A percentile compares a stretch with the other conserved stretches of the same genome.
Evolutionary conservation across 2,797 vertebrate genomes (phyloP).

Genomic region (Carduelis carduelis): DNA sequence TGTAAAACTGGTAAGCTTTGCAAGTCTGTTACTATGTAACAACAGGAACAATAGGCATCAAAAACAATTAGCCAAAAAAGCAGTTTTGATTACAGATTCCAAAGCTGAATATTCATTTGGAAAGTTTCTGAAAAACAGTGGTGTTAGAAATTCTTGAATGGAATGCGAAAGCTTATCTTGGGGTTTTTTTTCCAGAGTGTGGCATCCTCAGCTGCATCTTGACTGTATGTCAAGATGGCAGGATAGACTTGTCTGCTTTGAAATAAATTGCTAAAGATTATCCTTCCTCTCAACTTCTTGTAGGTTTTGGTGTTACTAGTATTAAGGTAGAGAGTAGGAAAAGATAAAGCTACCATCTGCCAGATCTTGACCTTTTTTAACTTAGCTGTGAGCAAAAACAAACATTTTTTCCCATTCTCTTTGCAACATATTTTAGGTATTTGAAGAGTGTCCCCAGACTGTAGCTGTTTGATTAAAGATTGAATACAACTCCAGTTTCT

Average conservation of each 20-base stretch:
- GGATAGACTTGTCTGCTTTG: neutral
- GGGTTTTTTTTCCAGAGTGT: neutral
- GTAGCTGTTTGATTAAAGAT: neutral
- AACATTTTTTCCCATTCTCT: neutral
- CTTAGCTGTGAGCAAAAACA: neutral
- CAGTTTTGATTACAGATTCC: neutral
- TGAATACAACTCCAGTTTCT: neutral
- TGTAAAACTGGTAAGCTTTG: neutral
- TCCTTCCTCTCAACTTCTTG: neutral
- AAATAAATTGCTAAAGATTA: neutral
- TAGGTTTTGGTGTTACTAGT: neutral
- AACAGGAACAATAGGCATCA: neutral
- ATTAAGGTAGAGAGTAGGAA: neutral
- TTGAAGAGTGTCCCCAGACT: neutral
- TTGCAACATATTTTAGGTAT: neutral
- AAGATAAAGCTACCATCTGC: neutral
- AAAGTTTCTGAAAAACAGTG: neutral
- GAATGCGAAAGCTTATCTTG: neutral
- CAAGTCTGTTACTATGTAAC: neutral
- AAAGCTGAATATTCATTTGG: neutral
- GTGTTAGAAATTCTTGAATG: neutral
- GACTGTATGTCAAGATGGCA: accelerated
- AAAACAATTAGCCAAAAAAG: neutral
- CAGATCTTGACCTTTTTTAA: neutral
- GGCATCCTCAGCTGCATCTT: neutral